Base-by-base conservation (phyloP, 2,113 vertebrate species). In the Scomber scombrus region DNA sequence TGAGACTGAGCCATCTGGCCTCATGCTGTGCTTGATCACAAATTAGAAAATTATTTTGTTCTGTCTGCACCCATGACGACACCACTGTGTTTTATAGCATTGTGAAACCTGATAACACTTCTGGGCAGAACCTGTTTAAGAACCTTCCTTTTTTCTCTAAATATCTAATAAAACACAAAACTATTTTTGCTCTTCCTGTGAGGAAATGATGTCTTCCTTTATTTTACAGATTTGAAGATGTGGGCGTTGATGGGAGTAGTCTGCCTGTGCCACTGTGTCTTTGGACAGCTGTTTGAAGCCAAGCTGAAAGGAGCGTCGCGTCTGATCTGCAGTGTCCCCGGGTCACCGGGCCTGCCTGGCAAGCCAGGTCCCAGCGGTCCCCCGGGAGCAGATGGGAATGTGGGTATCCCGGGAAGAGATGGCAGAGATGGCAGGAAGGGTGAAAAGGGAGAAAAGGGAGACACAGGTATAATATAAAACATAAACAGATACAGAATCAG, bases 391-490 rank as follows among this genome's bases (percentile, higher is more conserved):
- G 96, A 97, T 0, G 98, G 98, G 83, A 95, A 96, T 71, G 94
- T 97, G 52, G 98, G 98, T 68, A 95, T 99, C 80, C 97, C 97
- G 8, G 98, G 98, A 93, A 96, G 98, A 95, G 98, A 99, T 75
- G 98, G 98, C 2, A 95, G 98, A 95, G 98, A 99, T 56, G 98
- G 98, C 91, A 96, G 97, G 76, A 97, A 96, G 85, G 97, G 98
- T 80, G 98, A 99, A 89, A 97, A 96, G 91, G 98, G 97, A 61
- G 97, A 97, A 84, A 99, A 97, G 68, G 98, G 97, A 83, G 93
- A 95, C 1, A 47, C 96, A 97, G 98, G 98, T 99, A 98, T 80
- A 79, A 71, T 16, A 82, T 76, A 3, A 82, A 85, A 40, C 34
- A 58, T 55, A 12, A 77, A 54, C 62, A 55, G 57, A 84, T 43